A percentile compares a stretch with the other conserved stretches of the same genome.
Conservation (phyloP, 2,113 vertebrate genomes). For the Thunnus thynnus region DNA sequence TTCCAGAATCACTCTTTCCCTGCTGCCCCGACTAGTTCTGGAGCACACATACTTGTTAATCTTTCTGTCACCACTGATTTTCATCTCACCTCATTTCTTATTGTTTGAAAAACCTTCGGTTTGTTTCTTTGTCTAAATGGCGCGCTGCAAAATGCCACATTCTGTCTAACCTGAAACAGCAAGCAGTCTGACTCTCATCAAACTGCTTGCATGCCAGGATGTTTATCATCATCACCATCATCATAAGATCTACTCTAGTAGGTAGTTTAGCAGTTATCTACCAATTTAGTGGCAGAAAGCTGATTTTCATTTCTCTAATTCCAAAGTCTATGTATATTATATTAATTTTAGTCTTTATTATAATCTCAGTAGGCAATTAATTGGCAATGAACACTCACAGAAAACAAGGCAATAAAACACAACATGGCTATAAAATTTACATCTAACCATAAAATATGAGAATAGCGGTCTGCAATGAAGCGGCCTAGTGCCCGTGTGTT, state of each 20-base stretch:
- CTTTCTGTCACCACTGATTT: conserved; percentile 20
- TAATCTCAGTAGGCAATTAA: conserved; percentile 13
- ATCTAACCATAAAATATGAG: conserved; percentile 46
- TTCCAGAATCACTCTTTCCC: not conserved
- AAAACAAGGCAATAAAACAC: conserved; percentile 26
- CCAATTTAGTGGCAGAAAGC: not conserved
- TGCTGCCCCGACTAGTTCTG: conserved; percentile 9
- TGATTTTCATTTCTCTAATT: not conserved
- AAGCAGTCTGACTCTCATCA: not conserved
- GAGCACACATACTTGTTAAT: conserved; percentile 1
- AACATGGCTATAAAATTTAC: conserved; percentile 36
- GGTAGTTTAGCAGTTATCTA: not conserved
- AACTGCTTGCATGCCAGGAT: not conserved
- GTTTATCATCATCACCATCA: not conserved
- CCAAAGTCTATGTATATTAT: not conserved
- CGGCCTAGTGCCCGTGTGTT: not conserved
- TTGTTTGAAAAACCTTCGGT: conserved; percentile 19
- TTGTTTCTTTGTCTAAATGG: conserved; percentile 1
- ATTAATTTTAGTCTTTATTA: conserved; percentile 11
- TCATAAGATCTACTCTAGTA: not conserved
- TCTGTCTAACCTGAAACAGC: not conserved
- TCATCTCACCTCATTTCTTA: conserved; percentile 50
- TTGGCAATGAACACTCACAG: conserved; percentile 22
- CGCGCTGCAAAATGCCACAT: not conserved
- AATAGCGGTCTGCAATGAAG: conserved; percentile 30